Base-by-base conservation (phyloP, 2,797 vertebrate genomes). In the Sphaeramia orbicularis region DNA sequence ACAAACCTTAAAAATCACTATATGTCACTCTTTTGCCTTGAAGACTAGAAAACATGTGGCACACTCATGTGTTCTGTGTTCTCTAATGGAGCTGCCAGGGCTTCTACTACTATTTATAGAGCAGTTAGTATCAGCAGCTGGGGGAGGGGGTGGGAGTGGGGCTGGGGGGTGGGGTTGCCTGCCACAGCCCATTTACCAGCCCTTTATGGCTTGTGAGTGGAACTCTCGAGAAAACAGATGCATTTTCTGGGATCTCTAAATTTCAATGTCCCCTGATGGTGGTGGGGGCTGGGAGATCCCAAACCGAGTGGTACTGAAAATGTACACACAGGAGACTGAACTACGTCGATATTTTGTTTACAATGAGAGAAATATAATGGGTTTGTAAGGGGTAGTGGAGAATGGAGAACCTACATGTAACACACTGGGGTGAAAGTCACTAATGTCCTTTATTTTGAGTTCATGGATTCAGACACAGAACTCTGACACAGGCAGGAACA, bases 41-140 rank as follows among this genome's bases (percentile, higher is more conserved):
- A 47, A 53, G 16, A 56, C 62, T 47, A 41, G 32, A 43, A 50
- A 19, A 50, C 51, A 45, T 76, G 83, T 65, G 62, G 44, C 49
- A 45, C 9, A 6, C 45, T 19, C 0, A n/a, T 54, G n/a, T 12
- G 1, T 16, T 44, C 35, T 61, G 38, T 53, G 42, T 72, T 71
- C 32, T 62, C 24, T 48, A 49, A 81, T 52, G 72, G 50, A 51
- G 51, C n/a, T 12, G 1, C 38, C 54, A 72, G 66, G 72, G 32
- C 47, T 43, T 47, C 52, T 9, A 59, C 36, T 53, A 24, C 82
- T 95, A 94, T 94, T 87, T 92, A 94, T 92, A 94, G 91, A 87
- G 53, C 52, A 64, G 80, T 36, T 84, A 71, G 81, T 94, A 93
- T 94, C 93, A 95, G 93, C 93, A 94, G 93, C 66, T 88, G 44